Evolutionary conservation across 2,888 invertebrate genomes (phyloP), one percentile per base, ranked within the genome.

Genomic region (Erebia ligea): DNA sequence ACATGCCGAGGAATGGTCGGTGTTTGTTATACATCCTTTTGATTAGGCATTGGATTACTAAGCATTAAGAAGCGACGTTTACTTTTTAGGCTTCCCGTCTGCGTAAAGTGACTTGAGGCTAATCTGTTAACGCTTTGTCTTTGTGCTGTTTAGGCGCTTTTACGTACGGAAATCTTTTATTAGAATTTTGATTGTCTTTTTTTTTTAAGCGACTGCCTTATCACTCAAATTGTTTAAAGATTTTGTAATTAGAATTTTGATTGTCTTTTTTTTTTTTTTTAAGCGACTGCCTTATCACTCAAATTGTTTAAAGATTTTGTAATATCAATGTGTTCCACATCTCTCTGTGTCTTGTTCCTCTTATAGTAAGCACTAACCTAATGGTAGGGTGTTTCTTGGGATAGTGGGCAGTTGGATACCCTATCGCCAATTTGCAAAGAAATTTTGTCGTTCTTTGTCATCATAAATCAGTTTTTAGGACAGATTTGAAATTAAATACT

Each of bases 21-120:
- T 70, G 54, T 69, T 69, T 52, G 71, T 69, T 64, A 74, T 73
- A 74, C 73, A 74, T 77, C 74, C 76, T 77, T 65, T 56, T 68
- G 56, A 65, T 48, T 52, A 45, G 45, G 68, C 66, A 66, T 66
- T 59, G 61, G 69, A 69, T 69, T 63, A 59, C 59, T 45, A 52
- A 69, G 67, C 58, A 42, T 54, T 50, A 57, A 69, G 67, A 57
- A 69, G 67, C 52, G 42, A 45, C 54, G 65, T 40, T 66, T 15
- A 57, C 66, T 66, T 66, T 66, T 66, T 21, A 57, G 66, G 66
- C 56, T 66, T 66, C 66, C 42, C 66, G 66, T 66, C 66, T 57
- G 21, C 52, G n/a, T 52, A 45, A 45, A 62, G 62, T 54, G 40
- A 64, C 52, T 64, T 40, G 64, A 40, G 52, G 52, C 64, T 64